Base-by-base conservation (phyloP, 2,888 invertebrate species). In the Eupithecia vulgata region DNA sequence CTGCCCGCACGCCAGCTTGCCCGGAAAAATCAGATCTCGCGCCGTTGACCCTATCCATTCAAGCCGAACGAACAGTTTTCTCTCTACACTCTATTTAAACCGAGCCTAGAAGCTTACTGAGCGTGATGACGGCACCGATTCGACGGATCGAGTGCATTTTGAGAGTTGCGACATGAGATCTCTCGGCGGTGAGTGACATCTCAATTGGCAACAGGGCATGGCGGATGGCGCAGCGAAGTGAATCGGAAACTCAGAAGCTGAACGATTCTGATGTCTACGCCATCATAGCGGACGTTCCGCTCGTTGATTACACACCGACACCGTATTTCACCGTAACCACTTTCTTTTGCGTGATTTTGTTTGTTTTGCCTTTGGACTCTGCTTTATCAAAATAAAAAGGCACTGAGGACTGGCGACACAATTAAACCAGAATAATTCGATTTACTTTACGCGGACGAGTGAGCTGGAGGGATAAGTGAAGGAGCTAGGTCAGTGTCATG, bases 41-140 rank as follows among this genome's bases (percentile, higher is more conserved):
- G 85, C 85, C 90, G 89, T 83, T 91, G 92, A 92, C 92, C 93
- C 92, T 91, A 91, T 84, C 91, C 92, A 90, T 91, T 94, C 93
- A 91, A 88, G 94, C 91, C 80, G 88, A 94, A 92, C 93, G 83
- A 87, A 88, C 82, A 82, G 89, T 90, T 91, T 92, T 91, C 91
- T 89, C 91, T 90, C 89, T 89, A 89, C 90, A 94, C 90, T 92
- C 93, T 91, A 89, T 52, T 74, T 71, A 80, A 83, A 84, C 80
- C 83, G 83, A 82, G 80, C 81, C 83, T 83, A 79, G 75, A 78
- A 81, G 75, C 73, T 79, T 81, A 83, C 79, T 81, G 82, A 84
- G 80, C 86, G 83, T 82, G 82, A 76, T 76, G 74, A 77, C 73
- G 80, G 75, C 80, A 81, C 76, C 75, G 78, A 80, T 81, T 76